Evolutionary conservation across 2,888 invertebrate genomes (phyloP).

Genomic region (Eilema sororculum): DNA sequence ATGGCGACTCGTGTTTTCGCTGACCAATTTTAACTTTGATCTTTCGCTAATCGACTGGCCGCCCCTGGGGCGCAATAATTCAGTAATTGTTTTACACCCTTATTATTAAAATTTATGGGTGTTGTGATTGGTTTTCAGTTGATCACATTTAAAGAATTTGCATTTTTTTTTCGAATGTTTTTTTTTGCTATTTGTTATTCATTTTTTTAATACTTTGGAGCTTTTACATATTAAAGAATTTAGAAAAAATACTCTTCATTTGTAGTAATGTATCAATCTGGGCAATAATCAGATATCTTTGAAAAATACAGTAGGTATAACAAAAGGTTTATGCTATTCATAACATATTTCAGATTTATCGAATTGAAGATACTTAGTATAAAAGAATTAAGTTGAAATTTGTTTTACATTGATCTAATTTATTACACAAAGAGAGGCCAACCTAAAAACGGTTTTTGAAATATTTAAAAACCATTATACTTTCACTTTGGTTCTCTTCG

Average conservation of each 20-base stretch:
- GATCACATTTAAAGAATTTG: conserved; percentile 8
- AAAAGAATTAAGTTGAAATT: too few relatives aligned
- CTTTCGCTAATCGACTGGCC: conserved; percentile 29
- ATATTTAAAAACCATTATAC: not conserved
- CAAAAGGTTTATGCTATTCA: too few relatives aligned
- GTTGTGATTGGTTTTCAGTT: conserved; percentile 13
- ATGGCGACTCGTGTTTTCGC: conserved; percentile 6
- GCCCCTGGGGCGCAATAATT: conserved; percentile 14
- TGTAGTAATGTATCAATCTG: too few relatives aligned
- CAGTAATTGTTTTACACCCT: conserved; percentile 16
- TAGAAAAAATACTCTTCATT: too few relatives aligned
- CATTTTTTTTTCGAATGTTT: not conserved
- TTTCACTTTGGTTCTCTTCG: not conserved
- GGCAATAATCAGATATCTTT: too few relatives aligned
- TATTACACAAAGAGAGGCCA: too few relatives aligned
- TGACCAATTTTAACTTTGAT: conserved; percentile 36
- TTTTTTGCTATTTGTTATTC: not conserved
- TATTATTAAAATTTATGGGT: conserved; percentile 18
- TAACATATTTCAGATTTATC: too few relatives aligned
- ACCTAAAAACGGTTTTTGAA: too few relatives aligned
- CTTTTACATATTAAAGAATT: not conserved
- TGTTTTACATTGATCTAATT: too few relatives aligned
- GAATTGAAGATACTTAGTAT: too few relatives aligned
- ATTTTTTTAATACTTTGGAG: not conserved
- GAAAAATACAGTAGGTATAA: too few relatives aligned